A percentile compares a stretch with the other conserved stretches of the same genome.
These are phyloP conservation scores for Petrocephalus schoutedeni DNA, from an alignment of 2,797 vertebrate genomes.

Conservation along the genomic window DNA sequence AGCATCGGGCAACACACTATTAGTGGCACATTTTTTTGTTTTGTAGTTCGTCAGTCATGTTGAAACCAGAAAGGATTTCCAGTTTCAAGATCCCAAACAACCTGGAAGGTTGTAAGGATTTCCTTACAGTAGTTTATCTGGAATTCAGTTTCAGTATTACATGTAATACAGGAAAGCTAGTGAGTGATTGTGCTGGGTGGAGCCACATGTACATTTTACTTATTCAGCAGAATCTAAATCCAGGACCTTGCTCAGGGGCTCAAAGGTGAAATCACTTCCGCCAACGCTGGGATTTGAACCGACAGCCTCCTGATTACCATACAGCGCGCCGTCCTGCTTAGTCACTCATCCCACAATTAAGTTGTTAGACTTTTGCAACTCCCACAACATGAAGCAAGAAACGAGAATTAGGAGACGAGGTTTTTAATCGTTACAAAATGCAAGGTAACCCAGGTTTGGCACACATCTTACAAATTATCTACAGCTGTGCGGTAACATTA, in stretches of 20 bases:
- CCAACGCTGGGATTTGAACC: not conserved
- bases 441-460: constrained; percentile 18
- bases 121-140: not conserved
- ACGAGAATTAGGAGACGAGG: not conserved
- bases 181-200: not conserved
- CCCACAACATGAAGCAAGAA: not conserved
- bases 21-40: not conserved
- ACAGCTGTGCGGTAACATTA: constrained; percentile 9
- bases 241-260: not conserved
- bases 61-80: not conserved
- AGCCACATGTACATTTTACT: not conserved
- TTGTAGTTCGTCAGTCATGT: not conserved
- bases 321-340: not conserved
- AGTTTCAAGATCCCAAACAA: too few species aligned
- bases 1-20: not conserved
- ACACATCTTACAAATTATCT: constrained; percentile 20
- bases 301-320: not conserved
- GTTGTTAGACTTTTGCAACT: not conserved
- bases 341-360: not conserved
- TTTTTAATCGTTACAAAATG: constrained; percentile 27
- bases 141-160: not conserved
- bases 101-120: not conserved
- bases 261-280: not conserved
- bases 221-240: not conserved
- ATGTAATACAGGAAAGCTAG: not conserved